Evolutionary conservation across 1,140 invertebrate species (phyloP).

Genomic region (Helicoverpa zea): DNA sequence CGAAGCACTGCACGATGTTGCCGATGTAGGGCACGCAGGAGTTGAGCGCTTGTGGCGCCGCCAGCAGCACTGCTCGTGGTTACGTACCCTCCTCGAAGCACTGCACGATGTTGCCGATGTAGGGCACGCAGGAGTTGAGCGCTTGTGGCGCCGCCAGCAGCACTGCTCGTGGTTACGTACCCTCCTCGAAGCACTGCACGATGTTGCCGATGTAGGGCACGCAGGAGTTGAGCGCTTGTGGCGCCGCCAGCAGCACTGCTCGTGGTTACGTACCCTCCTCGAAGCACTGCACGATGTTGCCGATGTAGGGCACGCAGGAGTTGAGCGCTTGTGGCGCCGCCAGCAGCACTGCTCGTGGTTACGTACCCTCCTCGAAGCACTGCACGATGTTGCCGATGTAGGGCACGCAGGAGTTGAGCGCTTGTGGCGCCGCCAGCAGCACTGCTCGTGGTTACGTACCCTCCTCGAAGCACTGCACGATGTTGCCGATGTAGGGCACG

Average conservation of each 20-base stretch:
- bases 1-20: slow-evolving; percentile 94
- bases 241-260: slow-evolving; percentile 86
- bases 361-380: slow-evolving; percentile 93
- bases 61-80: slow-evolving; percentile 89
- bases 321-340: slow-evolving; percentile 83
- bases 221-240: slow-evolving; percentile 87
- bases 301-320: slow-evolving; percentile 92
- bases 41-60: too few species aligned
- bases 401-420: slow-evolving; percentile 89
- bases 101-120: slow-evolving; percentile 93
- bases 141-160: too few species aligned
- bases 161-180: slow-evolving; percentile 93
- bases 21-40: slow-evolving; percentile 93
- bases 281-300: slow-evolving; percentile 94
- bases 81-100: slow-evolving; percentile 94
- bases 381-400: slow-evolving; percentile 94
- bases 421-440: slow-evolving; percentile 88
- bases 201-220: slow-evolving; percentile 94
- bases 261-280: slow-evolving; percentile 94
- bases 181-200: slow-evolving; percentile 94
- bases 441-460: slow-evolving; percentile 91
- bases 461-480: slow-evolving; percentile 95
- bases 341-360: slow-evolving; percentile 92
- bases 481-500: slow-evolving; percentile 93
- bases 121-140: slow-evolving; percentile 91